Base-by-base conservation (phyloP, 2,113 vertebrate genomes). In the Siniperca knerii region DNA sequence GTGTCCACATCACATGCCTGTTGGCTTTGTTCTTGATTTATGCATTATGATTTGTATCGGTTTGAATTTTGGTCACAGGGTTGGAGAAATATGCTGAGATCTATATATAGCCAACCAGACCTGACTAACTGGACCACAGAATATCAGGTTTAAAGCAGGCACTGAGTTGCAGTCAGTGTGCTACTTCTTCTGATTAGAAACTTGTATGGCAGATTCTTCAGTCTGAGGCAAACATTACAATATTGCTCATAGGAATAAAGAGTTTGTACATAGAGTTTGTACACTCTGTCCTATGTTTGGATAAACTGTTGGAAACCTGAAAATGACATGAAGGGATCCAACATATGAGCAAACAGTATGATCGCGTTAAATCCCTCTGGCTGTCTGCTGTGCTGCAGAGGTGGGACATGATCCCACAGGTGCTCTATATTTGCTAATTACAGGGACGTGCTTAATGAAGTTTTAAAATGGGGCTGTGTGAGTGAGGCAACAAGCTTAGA, bases 401-500 rank as follows among this genome's bases (percentile, higher is more conserved):
- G 72, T 57, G 29, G 15, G 18, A 46, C 54, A 3, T 11, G 64
- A 13, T 64, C 7, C 37, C 57, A 23, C 57, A 62, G 83, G 64
- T 80, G 55, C 21, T 54, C 20, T 48, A 21, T 37, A 7, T 55
- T 70, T 55, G 10, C 35, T 70, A 4, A 64, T 75, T 37, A 57
- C 48, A 12, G 48, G 9, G 50, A 15, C 0, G 8, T 25, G n/a
- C 20, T 21, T 77, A 72, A 72, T 50, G 67, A 83, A 58, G 67
- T 44, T 29, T 29, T 52, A 35, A 33, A 29, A 1, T 18, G 11
- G 42, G 13, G 12, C 2, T 18, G 20, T 64, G 70, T n/a, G 37
- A 6, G 54, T 60, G 82, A 72, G 16, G 48, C 60, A 78, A 75
- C 52, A 46, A 23, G 52, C 44, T 62, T 13, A 66, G 65, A 46